These are phyloP conservation scores for Mesocentrotus franciscanus DNA, from an alignment of 53 echinoderm and acorn worm genomes.

Conservation along the genomic window DNA sequence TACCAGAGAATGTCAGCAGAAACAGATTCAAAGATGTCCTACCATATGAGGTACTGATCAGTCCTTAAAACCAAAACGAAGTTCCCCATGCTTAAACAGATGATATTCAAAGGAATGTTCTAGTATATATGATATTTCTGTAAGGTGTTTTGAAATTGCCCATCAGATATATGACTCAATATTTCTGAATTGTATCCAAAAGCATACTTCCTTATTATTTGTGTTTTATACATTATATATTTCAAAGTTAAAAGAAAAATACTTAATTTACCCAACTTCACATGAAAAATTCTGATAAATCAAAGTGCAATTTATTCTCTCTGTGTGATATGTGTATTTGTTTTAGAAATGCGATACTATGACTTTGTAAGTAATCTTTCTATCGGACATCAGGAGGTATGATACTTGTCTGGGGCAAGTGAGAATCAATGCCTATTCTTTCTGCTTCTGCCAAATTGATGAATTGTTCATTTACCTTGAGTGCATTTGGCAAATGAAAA, in stretches of 20 bases:
- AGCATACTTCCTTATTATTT: neutral
- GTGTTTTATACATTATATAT: neutral
- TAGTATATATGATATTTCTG: neutral
- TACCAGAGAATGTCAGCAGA: slow-evolving; percentile 83
- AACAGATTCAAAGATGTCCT: slow-evolving; percentile 95
- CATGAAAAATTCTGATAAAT: neutral
- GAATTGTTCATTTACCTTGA: no score
- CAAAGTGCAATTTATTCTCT: neutral
- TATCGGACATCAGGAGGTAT: no score
- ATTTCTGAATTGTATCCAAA: no score
- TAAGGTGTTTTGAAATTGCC: neutral
- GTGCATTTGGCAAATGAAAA: no score
- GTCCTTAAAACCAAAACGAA: neutral
- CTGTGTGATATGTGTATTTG: neutral
- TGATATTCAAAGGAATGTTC: neutral
- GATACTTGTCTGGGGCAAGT: neutral
- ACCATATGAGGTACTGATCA: slow-evolving; percentile 88
- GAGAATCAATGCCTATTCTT: neutral
- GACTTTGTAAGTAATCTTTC: no score
- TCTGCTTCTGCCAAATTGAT: neutral
- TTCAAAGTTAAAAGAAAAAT: neutral
- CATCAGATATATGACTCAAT: neutral
- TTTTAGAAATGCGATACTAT: no score
- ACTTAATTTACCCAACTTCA: neutral
- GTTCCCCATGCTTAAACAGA: neutral